Evolutionary conservation across 2,113 vertebrate genomes (phyloP), one percentile per base, ranked within the genome.

Genomic region (Phrynosoma blainvillii): DNA sequence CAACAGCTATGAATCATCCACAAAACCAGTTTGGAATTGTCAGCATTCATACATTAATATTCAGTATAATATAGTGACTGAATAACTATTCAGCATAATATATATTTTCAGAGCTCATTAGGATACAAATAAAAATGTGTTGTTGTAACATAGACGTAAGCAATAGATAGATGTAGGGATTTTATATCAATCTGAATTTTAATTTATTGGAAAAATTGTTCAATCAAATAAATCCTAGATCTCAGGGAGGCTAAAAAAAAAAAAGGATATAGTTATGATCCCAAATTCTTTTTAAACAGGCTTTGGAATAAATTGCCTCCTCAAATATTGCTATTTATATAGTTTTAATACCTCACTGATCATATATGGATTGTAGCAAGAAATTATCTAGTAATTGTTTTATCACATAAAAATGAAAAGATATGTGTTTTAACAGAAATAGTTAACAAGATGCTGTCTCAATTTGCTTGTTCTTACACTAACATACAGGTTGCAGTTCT

Each of bases 251-350:
- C 14, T 62, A 21, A 18, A 66, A 81, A 81, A 81, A 10, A 36
- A 7, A 6, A 47, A 47, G 47, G 59, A 21, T 40, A n/a, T 9
- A n/a, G 77, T 56, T 56, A 62, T 81, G 32, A 81, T 59, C 10
- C 18, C 56, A 81, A 40, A 40, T 83, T 83, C 66, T 70, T 10
- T 70, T 79, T 82, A 81, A 23, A 76, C 23, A 88, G 52, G 0
- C 23, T 3, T 18, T n/a, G 73, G 0, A 62, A 56, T 84, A 83
- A 92, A 89, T 9, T 85, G 12, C 10, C 11, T n/a, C 78, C 3
- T 2, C 74, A 0, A 4, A 42, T 25, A 2, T 1, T 27, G 75
- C 68, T 23, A 40, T 7, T 0, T 32, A 0, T 32, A 32, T 9
- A 0, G 5, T 54, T 84, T 89, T 32, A 23, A 68, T 27, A 52